Conservation (phyloP, 2,113 vertebrate genomes). For the Zosterops pallidus region DNA sequence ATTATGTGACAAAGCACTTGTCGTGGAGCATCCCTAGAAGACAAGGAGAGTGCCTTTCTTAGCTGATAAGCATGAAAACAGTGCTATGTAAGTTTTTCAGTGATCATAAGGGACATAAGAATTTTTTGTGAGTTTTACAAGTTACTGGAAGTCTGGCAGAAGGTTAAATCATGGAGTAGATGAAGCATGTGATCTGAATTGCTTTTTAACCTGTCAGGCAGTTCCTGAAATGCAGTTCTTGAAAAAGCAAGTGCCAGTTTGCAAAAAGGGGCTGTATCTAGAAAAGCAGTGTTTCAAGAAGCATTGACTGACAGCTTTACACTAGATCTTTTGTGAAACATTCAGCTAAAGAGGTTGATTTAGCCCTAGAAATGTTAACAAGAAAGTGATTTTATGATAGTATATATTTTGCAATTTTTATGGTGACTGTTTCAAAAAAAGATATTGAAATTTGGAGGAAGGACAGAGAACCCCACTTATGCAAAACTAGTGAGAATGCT, state of each 20-base stretch:
- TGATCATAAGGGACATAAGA: neutral
- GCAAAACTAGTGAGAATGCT: neutral
- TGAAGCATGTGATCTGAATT: neutral
- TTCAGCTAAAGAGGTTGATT: neutral
- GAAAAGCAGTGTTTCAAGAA: neutral
- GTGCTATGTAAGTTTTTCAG: neutral
- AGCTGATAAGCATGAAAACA: neutral
- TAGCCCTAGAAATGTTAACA: neutral
- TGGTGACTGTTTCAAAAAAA: neutral
- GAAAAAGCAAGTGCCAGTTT: neutral
- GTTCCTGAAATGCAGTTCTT: neutral
- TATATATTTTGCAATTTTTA: neutral
- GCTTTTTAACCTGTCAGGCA: neutral
- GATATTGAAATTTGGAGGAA: neutral
- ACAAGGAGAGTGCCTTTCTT: neutral
- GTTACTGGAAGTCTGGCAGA: neutral
- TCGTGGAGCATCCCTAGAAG: neutral
- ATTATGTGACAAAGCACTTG: neutral
- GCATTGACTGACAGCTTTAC: neutral
- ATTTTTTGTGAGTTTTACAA: neutral
- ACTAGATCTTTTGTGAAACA: neutral
- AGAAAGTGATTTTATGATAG: neutral
- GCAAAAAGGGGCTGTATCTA: neutral
- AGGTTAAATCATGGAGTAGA: neutral
- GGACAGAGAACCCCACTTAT: neutral